A percentile compares a stretch with the other conserved stretches of the same genome.
phyloP scores from a whole-genome alignment of 2,888 invertebrate species.

The Tetranychus piercei region DNA sequence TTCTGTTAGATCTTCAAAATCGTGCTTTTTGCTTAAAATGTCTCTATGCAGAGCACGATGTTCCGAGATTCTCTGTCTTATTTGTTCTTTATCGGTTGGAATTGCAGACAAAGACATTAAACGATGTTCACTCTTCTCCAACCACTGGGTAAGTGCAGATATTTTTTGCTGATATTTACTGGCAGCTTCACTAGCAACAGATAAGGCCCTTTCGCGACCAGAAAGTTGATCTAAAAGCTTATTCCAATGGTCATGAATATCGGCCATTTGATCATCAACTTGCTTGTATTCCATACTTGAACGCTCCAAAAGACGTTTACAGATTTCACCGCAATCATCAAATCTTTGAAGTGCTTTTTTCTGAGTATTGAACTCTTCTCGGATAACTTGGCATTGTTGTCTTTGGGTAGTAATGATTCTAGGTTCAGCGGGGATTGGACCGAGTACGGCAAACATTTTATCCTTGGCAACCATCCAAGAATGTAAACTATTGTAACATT shows the following conservation, averaged over 20 bases:
- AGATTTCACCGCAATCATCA: conserved; percentile 58
- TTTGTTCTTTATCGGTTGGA: conserved; percentile 84
- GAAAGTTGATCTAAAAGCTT: conserved; percentile 59
- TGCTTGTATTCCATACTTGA: conserved; percentile 45
- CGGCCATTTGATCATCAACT: conserved; percentile 51
- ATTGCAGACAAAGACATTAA: conserved; percentile 73
- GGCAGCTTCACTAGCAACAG: conserved; percentile 48
- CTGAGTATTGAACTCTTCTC: conserved; percentile 83
- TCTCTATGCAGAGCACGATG: conserved; percentile 70
- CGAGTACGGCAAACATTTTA: conserved; percentile 80
- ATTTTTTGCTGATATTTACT: conserved; percentile 72
- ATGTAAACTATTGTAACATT: conserved; percentile 9
- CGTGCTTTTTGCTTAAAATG: conserved; percentile 62
- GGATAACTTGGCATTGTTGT: conserved; percentile 55
- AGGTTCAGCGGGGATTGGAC: conserved; percentile 87
- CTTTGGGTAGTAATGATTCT: conserved; percentile 88
- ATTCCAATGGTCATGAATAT: conserved; percentile 54
- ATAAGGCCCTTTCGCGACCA: conserved; percentile 62
- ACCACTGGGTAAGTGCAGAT: conserved; percentile 55
- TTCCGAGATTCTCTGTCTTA: conserved; percentile 68
- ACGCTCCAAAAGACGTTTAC: conserved; percentile 44
- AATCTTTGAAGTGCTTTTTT: conserved; percentile 72
- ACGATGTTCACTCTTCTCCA: conserved; percentile 65
- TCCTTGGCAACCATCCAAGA: conserved; percentile 76
- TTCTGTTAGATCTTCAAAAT: conserved; percentile 71